phyloP scores from a whole-genome alignment of 1,140 invertebrate species.

The Pogonognathellus flavescens region DNA sequence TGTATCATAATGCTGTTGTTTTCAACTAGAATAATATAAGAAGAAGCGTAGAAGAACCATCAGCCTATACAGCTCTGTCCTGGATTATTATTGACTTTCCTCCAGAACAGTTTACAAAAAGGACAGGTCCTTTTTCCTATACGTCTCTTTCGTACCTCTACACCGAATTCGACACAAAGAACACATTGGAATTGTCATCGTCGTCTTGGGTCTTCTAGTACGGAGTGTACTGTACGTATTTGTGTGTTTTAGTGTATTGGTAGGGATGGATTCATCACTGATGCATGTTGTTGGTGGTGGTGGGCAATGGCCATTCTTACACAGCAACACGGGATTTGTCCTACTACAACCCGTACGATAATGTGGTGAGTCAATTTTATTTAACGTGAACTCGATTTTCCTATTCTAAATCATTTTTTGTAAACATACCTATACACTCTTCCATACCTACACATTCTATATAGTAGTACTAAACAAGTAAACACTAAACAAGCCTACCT shows the following conservation, averaged over 20 bases:
- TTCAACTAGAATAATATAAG: too few species aligned
- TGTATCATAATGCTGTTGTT: background rate
- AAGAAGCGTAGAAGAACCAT: background rate
- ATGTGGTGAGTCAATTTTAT: conserved; percentile 39
- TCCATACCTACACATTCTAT: too few species aligned
- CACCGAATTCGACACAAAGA: background rate
- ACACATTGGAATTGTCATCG: background rate
- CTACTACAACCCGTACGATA: background rate
- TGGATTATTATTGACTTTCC: background rate
- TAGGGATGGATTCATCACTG: background rate
- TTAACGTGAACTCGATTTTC: conserved; percentile 29
- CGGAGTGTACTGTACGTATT: too few species aligned
- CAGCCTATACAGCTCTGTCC: background rate
- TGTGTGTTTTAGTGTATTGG: background rate
- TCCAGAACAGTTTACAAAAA: background rate
- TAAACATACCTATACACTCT: too few species aligned
- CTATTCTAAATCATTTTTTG: too few species aligned
- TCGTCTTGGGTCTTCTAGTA: background rate
- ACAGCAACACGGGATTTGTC: conserved; percentile 5
- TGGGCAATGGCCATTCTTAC: background rate
- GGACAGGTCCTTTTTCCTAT: background rate
- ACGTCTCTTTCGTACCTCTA: too few species aligned
- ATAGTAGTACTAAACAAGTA: too few species aligned
- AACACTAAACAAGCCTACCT: too few species aligned
- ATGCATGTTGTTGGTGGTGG: background rate